These are phyloP conservation scores for Sclerurus mexicanus DNA, from an alignment of 2,113 vertebrate genomes.

Conservation along the genomic window DNA sequence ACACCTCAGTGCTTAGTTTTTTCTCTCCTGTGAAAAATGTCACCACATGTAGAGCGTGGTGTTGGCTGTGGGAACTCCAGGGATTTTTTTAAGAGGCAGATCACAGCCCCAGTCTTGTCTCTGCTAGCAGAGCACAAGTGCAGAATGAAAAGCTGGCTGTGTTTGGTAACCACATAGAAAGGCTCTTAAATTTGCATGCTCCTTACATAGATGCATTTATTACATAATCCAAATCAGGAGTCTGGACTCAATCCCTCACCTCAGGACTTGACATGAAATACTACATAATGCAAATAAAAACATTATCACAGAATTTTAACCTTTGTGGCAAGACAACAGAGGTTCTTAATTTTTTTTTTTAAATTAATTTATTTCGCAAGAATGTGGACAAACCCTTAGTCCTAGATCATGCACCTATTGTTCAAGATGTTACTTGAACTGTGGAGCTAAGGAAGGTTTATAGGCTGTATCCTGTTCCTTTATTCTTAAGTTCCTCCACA, in stretches of 20 bases:
- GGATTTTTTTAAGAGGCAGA: neutral
- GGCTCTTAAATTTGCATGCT: neutral
- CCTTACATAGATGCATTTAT: neutral
- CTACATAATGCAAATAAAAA: neutral
- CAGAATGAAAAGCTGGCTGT: neutral
- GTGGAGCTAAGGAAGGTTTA: neutral
- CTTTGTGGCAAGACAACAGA: neutral
- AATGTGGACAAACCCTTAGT: neutral
- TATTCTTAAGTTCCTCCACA: neutral
- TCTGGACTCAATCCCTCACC: neutral
- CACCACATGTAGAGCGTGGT: neutral
- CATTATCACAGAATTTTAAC: neutral
- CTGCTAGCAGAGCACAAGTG: neutral
- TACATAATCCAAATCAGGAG: neutral
- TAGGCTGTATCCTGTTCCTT: neutral
- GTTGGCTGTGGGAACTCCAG: neutral
- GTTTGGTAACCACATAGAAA: neutral
- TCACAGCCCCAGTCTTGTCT: neutral
- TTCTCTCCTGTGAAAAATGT: conserved; percentile 14
- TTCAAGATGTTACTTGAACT: neutral
- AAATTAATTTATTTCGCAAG: neutral
- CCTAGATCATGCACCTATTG: neutral
- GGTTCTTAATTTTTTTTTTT: neutral
- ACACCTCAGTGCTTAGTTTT: neutral
- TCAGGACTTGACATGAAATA: neutral